Conservation (phyloP, 64 coral and sea anemone genomes). For the Porites lutea region DNA sequence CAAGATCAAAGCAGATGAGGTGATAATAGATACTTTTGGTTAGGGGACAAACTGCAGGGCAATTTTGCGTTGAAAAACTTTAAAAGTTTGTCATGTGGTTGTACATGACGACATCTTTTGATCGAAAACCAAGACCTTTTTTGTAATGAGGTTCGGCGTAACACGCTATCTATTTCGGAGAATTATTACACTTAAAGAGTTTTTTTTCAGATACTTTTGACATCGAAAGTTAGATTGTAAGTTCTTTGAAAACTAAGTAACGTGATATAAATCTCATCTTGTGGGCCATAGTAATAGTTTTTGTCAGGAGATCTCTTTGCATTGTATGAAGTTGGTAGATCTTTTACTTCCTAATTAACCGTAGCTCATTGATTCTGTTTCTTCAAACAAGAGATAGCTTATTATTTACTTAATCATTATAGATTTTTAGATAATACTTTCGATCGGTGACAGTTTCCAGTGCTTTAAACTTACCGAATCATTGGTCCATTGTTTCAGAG, state of each 20-base stretch:
- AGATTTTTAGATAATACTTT: too few relatives aligned
- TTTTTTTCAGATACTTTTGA: not conserved
- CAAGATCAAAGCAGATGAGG: slow-evolving; percentile 87
- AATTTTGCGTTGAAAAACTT: not conserved
- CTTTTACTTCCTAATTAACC: too few relatives aligned
- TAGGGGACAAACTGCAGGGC: not conserved
- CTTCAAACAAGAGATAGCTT: too few relatives aligned
- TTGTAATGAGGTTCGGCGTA: not conserved
- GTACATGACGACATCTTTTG: slow-evolving; percentile 76
- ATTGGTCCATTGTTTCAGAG: too few relatives aligned
- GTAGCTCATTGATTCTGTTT: too few relatives aligned
- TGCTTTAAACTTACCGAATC: too few relatives aligned
- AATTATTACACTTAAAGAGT: not conserved
- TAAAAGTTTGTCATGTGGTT: slow-evolving; percentile 60
- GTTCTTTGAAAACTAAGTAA: not conserved
- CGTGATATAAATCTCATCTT: not conserved
- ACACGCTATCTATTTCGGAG: not conserved
- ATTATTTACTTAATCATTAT: too few relatives aligned
- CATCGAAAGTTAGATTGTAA: not conserved
- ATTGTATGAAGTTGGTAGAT: too few relatives aligned
- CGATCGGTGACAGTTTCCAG: too few relatives aligned
- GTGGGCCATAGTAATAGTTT: not conserved
- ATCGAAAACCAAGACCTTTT: slow-evolving; percentile 53
- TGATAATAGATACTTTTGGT: slow-evolving; percentile 22
- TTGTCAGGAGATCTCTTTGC: too few relatives aligned